Percentiles rank a stretch among this genome's conserved stretches.
Evolutionary conservation across 2,797 vertebrate genomes (phyloP).

Genomic region (Cichlasoma orientale): DNA sequence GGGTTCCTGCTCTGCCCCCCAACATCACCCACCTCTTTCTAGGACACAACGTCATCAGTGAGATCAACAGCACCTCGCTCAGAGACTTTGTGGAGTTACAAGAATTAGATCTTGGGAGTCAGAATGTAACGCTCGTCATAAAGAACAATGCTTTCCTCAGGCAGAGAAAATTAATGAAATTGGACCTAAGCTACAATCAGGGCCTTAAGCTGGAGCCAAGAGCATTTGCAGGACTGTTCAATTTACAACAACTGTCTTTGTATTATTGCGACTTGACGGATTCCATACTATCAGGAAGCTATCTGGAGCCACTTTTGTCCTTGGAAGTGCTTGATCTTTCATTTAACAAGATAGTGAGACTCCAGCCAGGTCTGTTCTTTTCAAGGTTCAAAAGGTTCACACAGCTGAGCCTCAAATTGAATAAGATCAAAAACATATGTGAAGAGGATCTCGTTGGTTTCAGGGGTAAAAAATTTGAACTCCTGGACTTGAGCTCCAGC

Average conservation of each 20-base stretch:
- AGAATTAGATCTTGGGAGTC: constrained; percentile 73
- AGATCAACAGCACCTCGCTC: constrained; percentile 79
- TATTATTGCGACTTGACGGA: constrained; percentile 72
- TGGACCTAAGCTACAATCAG: constrained; percentile 76
- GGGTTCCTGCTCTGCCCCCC: constrained; percentile 80
- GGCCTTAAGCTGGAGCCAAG: constrained; percentile 76
- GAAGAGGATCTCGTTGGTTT: constrained; percentile 84
- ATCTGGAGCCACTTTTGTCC: constrained; percentile 83
- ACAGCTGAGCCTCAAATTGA: constrained; percentile 76
- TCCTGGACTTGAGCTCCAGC: constrained; percentile 74
- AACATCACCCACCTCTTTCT: constrained; percentile 77
- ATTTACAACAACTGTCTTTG: constrained; percentile 75
- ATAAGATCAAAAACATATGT: constrained; percentile 80
- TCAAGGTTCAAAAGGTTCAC: constrained; percentile 74
- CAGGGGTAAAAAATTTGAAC: constrained; percentile 79
- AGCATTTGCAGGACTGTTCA: constrained; percentile 82
- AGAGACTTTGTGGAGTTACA: constrained; percentile 70
- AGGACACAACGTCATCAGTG: constrained; percentile 77
- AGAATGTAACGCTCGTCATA: constrained; percentile 70
- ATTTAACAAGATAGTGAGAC: constrained; percentile 74
- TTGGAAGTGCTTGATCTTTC: constrained; percentile 80
- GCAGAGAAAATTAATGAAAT: constrained; percentile 73
- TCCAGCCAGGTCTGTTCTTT: constrained; percentile 84
- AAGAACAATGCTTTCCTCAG: constrained; percentile 82
- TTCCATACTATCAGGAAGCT: constrained; percentile 78